Conservation (phyloP, 2,888 invertebrate genomes). For the Crocallis elinguaria region DNA sequence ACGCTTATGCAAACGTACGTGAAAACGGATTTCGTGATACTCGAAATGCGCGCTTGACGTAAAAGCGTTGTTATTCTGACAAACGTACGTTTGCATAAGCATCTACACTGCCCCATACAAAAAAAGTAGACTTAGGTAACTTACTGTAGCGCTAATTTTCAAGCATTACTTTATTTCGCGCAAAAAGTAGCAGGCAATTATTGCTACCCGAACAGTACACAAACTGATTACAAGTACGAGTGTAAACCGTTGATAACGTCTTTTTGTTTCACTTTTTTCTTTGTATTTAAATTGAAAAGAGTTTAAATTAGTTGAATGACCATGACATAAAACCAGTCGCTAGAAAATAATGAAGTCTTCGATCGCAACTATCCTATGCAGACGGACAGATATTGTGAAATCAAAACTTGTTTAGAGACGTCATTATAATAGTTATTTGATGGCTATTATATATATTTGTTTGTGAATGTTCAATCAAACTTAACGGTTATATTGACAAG, state of each 20-base stretch:
- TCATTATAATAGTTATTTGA: conserved; percentile 6
- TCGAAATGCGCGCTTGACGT: too few relatives aligned
- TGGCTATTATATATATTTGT: background rate
- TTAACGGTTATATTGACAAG: background rate
- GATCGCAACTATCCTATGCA: conserved; percentile 14
- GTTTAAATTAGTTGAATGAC: conserved; percentile 22
- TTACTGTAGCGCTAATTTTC: too few relatives aligned
- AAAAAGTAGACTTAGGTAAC: too few relatives aligned
- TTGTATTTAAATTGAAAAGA: conserved; percentile 18
- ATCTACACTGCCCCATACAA: too few relatives aligned
- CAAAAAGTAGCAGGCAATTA: conserved; percentile 12
- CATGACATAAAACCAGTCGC: conserved; percentile 28
- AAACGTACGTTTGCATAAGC: too few relatives aligned
- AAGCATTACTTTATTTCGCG: background rate
- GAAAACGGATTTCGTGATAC: too few relatives aligned
- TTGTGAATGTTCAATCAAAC: conserved; percentile 11
- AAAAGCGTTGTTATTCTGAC: too few relatives aligned
- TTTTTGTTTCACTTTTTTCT: conserved; percentile 19
- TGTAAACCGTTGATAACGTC: conserved; percentile 1
- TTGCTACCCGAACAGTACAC: background rate
- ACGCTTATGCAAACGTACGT: too few relatives aligned
- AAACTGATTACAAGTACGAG: conserved; percentile 12
- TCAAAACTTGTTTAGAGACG: conserved; percentile 12
- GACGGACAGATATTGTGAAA: conserved; percentile 2
- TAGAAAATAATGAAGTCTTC: conserved; percentile 26